Conservation (phyloP, 2,797 vertebrate genomes). For the Tapirus indicus region DNA sequence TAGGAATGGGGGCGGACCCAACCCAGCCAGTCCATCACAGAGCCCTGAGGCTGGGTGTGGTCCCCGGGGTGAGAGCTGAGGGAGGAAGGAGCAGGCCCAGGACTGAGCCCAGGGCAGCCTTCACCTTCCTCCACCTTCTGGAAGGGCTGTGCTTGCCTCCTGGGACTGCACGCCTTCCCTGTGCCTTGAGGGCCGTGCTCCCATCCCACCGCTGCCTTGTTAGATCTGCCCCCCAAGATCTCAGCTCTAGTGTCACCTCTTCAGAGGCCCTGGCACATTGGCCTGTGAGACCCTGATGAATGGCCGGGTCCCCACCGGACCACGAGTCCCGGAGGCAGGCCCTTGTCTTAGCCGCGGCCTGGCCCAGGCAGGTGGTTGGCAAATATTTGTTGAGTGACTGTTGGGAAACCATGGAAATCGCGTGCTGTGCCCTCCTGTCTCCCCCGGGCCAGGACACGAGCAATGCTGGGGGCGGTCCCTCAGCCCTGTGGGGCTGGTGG, state of each 20-base stretch:
- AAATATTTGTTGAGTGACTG: constrained; percentile 64
- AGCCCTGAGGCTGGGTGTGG: background rate
- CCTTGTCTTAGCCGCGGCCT: background rate
- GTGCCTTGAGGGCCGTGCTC: background rate
- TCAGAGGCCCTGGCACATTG: background rate
- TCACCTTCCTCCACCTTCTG: background rate
- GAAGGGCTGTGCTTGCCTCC: background rate
- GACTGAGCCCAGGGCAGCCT: background rate
- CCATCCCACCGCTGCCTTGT: background rate
- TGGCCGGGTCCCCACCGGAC: background rate
- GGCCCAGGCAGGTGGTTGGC: background rate
- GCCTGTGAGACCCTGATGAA: background rate
- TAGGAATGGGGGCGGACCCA: background rate
- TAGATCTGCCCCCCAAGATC: background rate
- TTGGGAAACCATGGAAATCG: constrained; percentile 22
- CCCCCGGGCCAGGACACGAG: background rate
- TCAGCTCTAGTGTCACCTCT: background rate
- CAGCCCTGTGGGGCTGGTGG: too few species aligned
- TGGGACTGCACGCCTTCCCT: background rate
- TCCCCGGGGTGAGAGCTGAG: background rate
- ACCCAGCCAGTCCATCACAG: background rate
- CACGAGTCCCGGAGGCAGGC: background rate
- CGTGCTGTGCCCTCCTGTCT: background rate
- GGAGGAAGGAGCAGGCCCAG: background rate
- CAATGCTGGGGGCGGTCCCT: background rate